Evolutionary conservation across 2,797 vertebrate species (phyloP).

Genomic region (Prunella strophiata): DNA sequence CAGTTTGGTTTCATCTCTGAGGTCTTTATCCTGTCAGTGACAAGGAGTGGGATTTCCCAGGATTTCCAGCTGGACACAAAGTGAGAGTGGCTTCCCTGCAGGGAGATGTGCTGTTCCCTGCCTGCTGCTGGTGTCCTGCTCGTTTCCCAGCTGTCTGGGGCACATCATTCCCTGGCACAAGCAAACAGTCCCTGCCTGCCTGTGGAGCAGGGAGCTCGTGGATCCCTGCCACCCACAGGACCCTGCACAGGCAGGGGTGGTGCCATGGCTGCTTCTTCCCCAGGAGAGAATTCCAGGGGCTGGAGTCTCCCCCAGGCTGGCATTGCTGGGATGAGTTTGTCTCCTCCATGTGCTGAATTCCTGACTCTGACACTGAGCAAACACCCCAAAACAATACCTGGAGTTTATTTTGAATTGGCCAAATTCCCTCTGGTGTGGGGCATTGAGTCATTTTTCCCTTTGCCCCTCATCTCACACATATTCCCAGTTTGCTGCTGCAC

Average conservation of each 20-base stretch:
- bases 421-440: not conserved
- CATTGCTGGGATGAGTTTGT: not conserved
- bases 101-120: not conserved
- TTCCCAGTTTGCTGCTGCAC: not conserved
- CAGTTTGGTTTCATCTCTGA: not conserved
- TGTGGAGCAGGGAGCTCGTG: not conserved
- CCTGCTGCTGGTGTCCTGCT: not conserved
- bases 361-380: not conserved
- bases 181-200: not conserved
- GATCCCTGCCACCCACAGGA: not conserved
- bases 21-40: not conserved
- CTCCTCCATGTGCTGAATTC: not conserved
- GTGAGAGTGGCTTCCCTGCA: not conserved
- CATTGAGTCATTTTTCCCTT: not conserved
- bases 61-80: no score
- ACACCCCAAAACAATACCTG: not conserved
- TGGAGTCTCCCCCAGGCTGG: not conserved
- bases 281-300: not conserved
- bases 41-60: not conserved
- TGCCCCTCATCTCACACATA: not conserved
- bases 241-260: not conserved
- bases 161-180: not conserved
- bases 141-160: not conserved
- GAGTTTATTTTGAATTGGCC: constrained; percentile 37
- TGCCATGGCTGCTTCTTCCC: not conserved